These are phyloP conservation scores for Morpho helenor DNA, from an alignment of 2,888 invertebrate genomes.

Conservation along the genomic window DNA sequence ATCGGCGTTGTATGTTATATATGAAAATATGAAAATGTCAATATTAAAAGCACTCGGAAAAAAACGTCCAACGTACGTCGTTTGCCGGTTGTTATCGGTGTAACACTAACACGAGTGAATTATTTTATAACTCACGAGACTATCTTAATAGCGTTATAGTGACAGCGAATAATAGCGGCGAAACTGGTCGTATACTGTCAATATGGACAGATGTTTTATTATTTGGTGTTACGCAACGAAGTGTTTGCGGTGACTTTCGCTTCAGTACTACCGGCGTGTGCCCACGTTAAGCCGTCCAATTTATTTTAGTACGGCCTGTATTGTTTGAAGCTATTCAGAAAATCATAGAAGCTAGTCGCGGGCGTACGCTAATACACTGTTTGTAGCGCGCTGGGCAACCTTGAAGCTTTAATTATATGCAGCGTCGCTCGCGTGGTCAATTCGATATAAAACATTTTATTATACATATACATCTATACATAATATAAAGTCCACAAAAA, in stretches of 20 bases:
- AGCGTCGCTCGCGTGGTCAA: too few relatives aligned
- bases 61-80: constrained; percentile 45
- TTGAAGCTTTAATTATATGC: constrained; percentile 18
- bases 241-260: constrained; percentile 46
- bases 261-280: constrained; percentile 47
- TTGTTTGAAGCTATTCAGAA: constrained; percentile 31
- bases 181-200: constrained; percentile 46
- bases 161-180: constrained; percentile 52
- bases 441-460: too few relatives aligned
- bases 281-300: constrained; percentile 45
- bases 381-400: constrained; percentile 29
- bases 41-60: constrained; percentile 11
- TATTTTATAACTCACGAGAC: constrained; percentile 42
- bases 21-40: constrained; percentile 7
- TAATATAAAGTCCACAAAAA: not conserved
- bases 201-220: constrained; percentile 44
- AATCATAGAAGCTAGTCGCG: constrained; percentile 37
- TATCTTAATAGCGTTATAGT: constrained; percentile 52
- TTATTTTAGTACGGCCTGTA: constrained; percentile 52
- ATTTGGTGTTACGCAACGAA: constrained; percentile 48
- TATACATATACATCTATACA: too few relatives aligned
- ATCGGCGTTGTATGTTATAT: constrained; percentile 2
- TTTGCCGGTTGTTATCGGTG: constrained; percentile 57
- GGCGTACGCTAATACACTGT: constrained; percentile 39
- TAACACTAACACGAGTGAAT: constrained; percentile 52